Evolutionary conservation across 2,888 invertebrate genomes (phyloP).

Genomic region (Xylophagus ater): DNA sequence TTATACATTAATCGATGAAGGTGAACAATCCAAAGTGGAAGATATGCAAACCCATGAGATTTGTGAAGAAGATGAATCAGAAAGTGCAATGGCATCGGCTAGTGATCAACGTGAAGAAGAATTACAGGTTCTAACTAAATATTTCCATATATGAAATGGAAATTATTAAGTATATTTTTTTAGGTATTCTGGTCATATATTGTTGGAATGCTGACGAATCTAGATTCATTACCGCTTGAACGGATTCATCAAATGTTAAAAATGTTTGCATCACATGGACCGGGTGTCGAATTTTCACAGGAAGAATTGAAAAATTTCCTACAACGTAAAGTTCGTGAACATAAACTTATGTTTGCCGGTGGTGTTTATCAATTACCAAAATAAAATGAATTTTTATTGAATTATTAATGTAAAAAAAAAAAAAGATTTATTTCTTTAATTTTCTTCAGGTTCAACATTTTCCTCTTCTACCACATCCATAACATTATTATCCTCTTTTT

Average conservation of each 20-base stretch:
- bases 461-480: constrained; percentile 14
- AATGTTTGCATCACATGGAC: constrained; percentile 91
- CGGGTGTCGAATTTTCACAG: constrained; percentile 77
- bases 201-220: constrained; percentile 91
- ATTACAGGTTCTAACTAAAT: constrained; percentile 51
- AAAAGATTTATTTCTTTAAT: neutral
- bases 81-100: constrained; percentile 89
- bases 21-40: constrained; percentile 44
- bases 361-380: constrained; percentile 84
- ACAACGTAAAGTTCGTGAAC: constrained; percentile 85
- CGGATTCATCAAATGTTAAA: constrained; percentile 93
- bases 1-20: constrained; percentile 60
- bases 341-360: constrained; percentile 72
- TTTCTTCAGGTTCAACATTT: constrained; percentile 10
- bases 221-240: constrained; percentile 82
- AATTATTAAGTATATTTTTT: neutral
- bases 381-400: constrained; percentile 22
- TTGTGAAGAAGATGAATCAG: constrained; percentile 81
- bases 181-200: constrained; percentile 87
- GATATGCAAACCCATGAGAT: constrained; percentile 49
- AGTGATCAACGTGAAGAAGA: constrained; percentile 92
- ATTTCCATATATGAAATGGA: neutral
- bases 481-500: constrained; percentile 21
- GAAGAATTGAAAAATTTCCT: constrained; percentile 81
- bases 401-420: neutral